Conservation (phyloP, 2,797 vertebrate genomes). For the Eospalax fontanierii region DNA sequence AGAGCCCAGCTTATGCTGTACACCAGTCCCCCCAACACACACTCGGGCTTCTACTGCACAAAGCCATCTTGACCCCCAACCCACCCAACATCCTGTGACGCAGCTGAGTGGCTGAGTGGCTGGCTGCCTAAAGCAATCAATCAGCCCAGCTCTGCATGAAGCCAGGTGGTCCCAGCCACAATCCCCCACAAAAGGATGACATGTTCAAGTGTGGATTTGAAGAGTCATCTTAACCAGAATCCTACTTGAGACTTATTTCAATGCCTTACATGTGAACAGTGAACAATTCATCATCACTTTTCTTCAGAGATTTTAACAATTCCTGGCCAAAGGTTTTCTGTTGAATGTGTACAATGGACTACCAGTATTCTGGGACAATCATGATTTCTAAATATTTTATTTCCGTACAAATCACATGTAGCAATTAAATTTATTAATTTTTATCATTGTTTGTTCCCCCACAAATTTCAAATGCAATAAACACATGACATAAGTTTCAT, state of each 20-base stretch:
- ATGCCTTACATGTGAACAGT: conserved; percentile 41
- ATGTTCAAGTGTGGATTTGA: conserved; percentile 2
- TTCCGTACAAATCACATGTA: not conserved
- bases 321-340: conserved; percentile 17
- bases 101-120: not conserved
- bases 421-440: conserved; percentile 42
- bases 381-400: conserved; percentile 53
- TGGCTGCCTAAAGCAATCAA: not conserved
- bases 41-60: not conserved
- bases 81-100: not conserved
- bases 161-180: too few relatives aligned
- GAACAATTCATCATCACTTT: not conserved
- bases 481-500: conserved; percentile 6
- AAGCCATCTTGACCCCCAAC: not conserved
- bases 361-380: not conserved
- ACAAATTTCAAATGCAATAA: not conserved
- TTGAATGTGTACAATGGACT: conserved; percentile 31
- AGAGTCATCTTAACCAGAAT: conserved; percentile 2
- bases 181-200: not conserved
- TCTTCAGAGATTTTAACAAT: conserved; percentile 63
- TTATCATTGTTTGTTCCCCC: not conserved
- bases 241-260: conserved; percentile 42
- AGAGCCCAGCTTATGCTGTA: not conserved
- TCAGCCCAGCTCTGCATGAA: not conserved
- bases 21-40: not conserved